Base-by-base conservation (phyloP, 2,888 invertebrate species). In the Platycheirus rosarum region DNA sequence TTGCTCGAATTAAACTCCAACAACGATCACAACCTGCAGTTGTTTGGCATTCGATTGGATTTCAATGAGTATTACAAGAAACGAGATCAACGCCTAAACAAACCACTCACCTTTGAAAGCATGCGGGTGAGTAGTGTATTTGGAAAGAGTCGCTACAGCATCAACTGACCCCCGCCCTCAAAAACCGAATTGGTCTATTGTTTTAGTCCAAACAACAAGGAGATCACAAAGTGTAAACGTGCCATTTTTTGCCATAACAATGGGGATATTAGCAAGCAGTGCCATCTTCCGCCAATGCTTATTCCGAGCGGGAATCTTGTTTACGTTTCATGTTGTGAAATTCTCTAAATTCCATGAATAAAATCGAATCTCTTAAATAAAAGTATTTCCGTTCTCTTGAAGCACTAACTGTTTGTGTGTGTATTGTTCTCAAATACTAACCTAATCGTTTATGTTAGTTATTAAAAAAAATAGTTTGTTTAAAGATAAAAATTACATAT, bases 61-160 rank as follows among this genome's bases (percentile, higher is more conserved):
- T 98, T 98, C 90, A 98, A 98, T 90, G 97, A 97, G 89, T 96
- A 96, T 91, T 98, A 98, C 91, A 96, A 97, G 88, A 94, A 95
- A 79, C 93, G 94, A 76, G 95, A 96, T 88, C 93, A 94, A 84
- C 93, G 95, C 86, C 92, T 97, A 66, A 94, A 95, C 76, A 94
- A 93, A 76, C 93, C 93, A 2, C 90, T 93, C 63, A 93, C 93
- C 0, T 93, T 93, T 85, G 93, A 93, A 85, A 93, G 93, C 87
- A 93, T 93, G 90, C 91, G 93, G 26, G 91, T 93, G 88, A 93
- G 93, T 86, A 92, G 92, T 87, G 92, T 92, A 18, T 86, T 86
- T 62, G 86, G 79, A 32, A 85, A 66, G 35, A 86, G 86, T 84
- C 85, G 85, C 9, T 79, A 85, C 42, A 85, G 84, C 44, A 84